Base-by-base conservation (phyloP, 2,888 invertebrate genomes). In the Nineta flava region DNA sequence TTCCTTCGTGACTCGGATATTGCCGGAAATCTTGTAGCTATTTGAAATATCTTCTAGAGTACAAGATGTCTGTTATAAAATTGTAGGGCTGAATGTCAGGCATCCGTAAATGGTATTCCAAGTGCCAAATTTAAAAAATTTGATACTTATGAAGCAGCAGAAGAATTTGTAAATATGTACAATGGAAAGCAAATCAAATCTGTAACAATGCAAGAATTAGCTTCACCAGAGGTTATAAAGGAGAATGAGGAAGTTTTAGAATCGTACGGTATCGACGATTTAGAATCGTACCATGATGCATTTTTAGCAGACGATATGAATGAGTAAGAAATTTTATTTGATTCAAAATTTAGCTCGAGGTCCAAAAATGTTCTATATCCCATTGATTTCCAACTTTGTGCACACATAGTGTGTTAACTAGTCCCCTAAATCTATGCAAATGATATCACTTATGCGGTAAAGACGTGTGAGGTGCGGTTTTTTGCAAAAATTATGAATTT, bases 81-180 rank as follows among this genome's bases (percentile, higher is more conserved):
- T 26, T 46, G 9, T 26, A 48, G 48, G 48, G 13, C 38, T 21
- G 48, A 48, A 48, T 48, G 48, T 17, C 26, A 48, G 19, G 41
- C 4, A 1, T 38, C 48, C 2, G 19, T 41, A 21, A 40, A 17
- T 10, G 41, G 41, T 26, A 9, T 41, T 9, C 16, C 38, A 40
- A 15, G 41, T 48, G 48, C 48, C 9, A 48, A 48, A 26, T 48
- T 10, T 48, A 48, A 48, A 41, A 48, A 48, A 48, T 48, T 48
- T 48, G 38, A 38, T 12, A 48, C 16, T 21, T 5, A 12, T 16
- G 10, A 38, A 21, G 40, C 17, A 9, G 48, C 48, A 13, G 15
- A 17, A 41, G 26, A 48, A 26, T 48, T 48, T 38, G 17, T 48
- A 19, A 40, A 48, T 6, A 48, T 48, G 48, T 48, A 38, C 38